phyloP scores from a whole-genome alignment of 2,113 vertebrate species.

The Mirza zaza region DNA sequence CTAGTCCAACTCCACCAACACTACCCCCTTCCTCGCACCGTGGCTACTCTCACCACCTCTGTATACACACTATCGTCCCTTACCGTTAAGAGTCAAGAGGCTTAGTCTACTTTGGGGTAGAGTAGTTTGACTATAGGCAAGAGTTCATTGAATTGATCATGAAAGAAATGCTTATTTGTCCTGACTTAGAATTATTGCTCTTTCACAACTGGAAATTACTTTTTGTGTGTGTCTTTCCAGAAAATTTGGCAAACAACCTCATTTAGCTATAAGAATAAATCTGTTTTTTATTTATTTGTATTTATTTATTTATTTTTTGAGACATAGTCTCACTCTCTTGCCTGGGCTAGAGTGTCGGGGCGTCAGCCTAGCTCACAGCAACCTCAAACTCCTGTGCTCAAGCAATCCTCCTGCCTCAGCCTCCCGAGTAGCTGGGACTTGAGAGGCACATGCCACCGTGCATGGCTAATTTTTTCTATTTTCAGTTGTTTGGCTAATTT shows the following conservation, averaged over 20 bases:
- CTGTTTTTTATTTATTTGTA: not conserved
- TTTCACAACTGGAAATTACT: not conserved
- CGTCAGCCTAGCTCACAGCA: too few relatives aligned
- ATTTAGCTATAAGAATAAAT: conserved; percentile 32
- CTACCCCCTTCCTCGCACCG: not conserved
- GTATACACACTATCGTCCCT: not conserved
- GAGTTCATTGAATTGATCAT: not conserved
- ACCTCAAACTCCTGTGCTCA: too few relatives aligned
- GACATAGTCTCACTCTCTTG: too few relatives aligned
- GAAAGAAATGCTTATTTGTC: not conserved
- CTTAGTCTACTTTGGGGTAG: not conserved
- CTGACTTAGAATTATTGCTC: not conserved
- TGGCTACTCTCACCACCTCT: not conserved
- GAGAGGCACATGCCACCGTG: too few relatives aligned
- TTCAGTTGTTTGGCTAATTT: too few relatives aligned
- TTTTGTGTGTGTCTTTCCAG: not conserved
- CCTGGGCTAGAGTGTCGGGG: too few relatives aligned
- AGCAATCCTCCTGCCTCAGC: too few relatives aligned
- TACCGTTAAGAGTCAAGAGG: not conserved
- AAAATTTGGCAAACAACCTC: not conserved
- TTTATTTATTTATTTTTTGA: too few relatives aligned
- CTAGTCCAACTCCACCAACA: not conserved
- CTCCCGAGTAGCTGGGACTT: too few relatives aligned
- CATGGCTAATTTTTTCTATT: too few relatives aligned
- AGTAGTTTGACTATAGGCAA: not conserved